These are phyloP conservation scores for Prunella himalayana DNA, from an alignment of 2,113 vertebrate genomes.

Conservation along the genomic window DNA sequence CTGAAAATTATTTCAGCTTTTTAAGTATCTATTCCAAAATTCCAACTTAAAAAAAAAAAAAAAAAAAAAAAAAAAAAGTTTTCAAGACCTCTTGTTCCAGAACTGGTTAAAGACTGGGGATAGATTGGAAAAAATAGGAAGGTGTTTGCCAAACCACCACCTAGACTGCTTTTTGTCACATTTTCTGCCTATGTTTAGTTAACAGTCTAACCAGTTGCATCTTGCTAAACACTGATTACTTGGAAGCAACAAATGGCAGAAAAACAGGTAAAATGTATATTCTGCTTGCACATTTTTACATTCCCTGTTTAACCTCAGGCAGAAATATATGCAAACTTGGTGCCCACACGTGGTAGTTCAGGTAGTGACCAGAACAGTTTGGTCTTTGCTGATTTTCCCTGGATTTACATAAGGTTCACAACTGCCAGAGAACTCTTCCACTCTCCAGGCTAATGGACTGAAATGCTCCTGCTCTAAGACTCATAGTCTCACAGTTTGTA, in stretches of 20 bases:
- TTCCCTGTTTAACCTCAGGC: background rate
- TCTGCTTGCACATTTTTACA: background rate
- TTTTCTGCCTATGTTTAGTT: background rate
- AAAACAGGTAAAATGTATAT: background rate
- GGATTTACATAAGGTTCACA: background rate
- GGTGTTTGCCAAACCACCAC: background rate
- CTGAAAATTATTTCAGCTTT: background rate
- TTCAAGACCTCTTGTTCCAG: background rate
- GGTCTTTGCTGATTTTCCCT: background rate
- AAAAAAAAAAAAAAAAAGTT: background rate
- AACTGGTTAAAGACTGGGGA: background rate
- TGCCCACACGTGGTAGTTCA: background rate
- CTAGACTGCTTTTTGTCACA: background rate
- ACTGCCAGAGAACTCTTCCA: background rate
- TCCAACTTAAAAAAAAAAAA: background rate
- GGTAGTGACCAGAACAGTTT: background rate
- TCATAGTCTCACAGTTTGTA: background rate
- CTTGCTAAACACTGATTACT: background rate
- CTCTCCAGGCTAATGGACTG: background rate
- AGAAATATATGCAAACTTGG: background rate
- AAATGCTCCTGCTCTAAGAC: background rate
- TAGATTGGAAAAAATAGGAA: background rate
- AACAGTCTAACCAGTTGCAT: background rate
- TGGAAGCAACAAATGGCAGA: background rate
- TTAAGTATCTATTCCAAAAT: background rate